Evolutionary conservation across 2,888 invertebrate genomes (phyloP), one percentile per base, ranked within the genome.

Genomic region (Actias luna): DNA sequence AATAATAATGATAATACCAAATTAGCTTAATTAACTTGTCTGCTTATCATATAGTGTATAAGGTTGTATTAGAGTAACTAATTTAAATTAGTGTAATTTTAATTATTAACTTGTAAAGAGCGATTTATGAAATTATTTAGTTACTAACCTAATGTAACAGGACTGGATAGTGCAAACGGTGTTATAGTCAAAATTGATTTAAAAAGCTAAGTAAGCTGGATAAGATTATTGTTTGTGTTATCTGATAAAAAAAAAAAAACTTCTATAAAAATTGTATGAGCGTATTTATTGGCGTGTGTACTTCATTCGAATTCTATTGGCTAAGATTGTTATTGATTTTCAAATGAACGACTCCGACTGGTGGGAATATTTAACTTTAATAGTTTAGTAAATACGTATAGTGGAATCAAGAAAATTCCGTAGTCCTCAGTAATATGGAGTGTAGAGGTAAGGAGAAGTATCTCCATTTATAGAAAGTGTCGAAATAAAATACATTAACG

Each of bases 1-100:
- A 39, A n/a, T n/a, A 39, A n/a, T n/a, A 69, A 68, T n/a, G n/a
- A 68, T 67, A 67, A 75, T 81, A 82, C 79, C 79, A 81, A 83
- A 80, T 83, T 80, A 79, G 75, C 71, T 72, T 70, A 78, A 68
- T 72, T 67, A 67, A 75, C 68, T 73, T 70, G 70, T 64, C 70
- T 71, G 76, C 78, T 76, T 77, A 77, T 68, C 59, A 27, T 73
- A 79, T n/a, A n/a, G n/a, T n/a, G 77, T 62, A 5, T 83, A 82
- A 80, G 78, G 67, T 73, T 46, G 46, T 46, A 46, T 59, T 63
- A 61, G 57, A 64, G 35, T 55, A 52, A 35, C 52, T 27, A 12
- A 36, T 63, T 66, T 67, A 61, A 64, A 68, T 71, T 69, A 70
- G 72, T 72, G 71, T 74, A 70, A 65, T 36, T 60, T 36, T 55